These are phyloP conservation scores for Lasaia peninsularis DNA, from an alignment of 1,140 invertebrate species.

Conservation along the genomic window DNA sequence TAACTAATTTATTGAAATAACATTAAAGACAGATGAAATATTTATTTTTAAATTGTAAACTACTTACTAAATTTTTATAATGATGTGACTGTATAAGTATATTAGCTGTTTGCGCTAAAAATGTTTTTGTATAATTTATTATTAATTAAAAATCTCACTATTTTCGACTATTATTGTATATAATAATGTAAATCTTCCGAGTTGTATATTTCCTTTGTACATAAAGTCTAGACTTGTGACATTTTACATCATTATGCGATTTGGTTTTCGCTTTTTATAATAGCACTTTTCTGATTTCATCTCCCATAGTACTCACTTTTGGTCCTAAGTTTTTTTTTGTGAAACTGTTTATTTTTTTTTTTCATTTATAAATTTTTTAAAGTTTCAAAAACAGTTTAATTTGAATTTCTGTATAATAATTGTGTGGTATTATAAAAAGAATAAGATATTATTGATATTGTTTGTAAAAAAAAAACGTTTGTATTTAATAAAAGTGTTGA, in stretches of 20 bases:
- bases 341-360: background rate
- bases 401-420: background rate
- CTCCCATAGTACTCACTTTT: background rate
- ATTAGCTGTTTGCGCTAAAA: background rate
- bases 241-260: background rate
- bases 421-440: background rate
- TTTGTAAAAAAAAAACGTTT: slow-evolving; percentile 28
- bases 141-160: background rate
- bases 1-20: no score
- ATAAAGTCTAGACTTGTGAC: background rate
- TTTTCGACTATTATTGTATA: background rate
- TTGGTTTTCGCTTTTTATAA: background rate
- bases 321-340: background rate
- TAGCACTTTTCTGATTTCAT: background rate
- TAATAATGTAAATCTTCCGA: background rate
- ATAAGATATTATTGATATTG: slow-evolving; percentile 18
- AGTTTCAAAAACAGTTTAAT: background rate
- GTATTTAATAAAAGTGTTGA: slow-evolving; percentile 35
- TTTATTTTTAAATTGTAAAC: no score
- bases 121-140: background rate
- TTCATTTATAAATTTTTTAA: background rate
- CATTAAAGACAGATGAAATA: no score
- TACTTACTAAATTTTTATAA: no score
- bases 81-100: background rate
- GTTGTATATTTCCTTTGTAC: background rate